Conservation (phyloP, 1,140 invertebrate species). For the Papilio aristodemus region DNA sequence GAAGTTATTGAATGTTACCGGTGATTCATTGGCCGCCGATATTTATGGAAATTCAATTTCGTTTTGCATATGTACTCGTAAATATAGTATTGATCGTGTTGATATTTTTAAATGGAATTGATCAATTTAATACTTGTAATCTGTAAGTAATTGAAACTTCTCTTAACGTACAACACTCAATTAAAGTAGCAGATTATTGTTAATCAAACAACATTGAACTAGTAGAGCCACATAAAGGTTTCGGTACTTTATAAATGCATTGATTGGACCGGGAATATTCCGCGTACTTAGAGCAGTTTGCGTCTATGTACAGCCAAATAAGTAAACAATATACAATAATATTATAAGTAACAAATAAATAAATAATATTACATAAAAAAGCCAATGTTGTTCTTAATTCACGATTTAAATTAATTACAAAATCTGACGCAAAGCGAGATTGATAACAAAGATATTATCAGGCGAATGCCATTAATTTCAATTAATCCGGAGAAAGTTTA, state of each 20-base stretch:
- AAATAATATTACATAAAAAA: not conserved
- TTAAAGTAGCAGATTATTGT: too few species aligned
- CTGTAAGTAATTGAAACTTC: not conserved
- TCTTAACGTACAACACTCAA: not conserved
- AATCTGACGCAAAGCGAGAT: constrained; percentile 9
- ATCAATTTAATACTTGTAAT: not conserved
- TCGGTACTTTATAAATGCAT: too few species aligned
- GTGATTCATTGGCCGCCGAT: not conserved
- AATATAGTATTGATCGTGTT: not conserved
- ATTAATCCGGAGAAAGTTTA: constrained; percentile 25
- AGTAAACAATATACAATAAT: too few species aligned
- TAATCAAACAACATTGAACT: too few species aligned
- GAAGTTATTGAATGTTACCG: constrained; percentile 11
- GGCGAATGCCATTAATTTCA: constrained; percentile 1
- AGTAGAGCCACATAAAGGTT: too few species aligned
- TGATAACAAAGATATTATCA: constrained; percentile 12
- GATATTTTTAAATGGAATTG: not conserved
- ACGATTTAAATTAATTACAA: not conserved
- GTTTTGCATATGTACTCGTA: constrained; percentile 15
- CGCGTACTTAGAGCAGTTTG: too few species aligned
- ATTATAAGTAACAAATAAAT: too few species aligned
- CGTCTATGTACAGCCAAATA: too few species aligned
- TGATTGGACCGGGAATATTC: too few species aligned
- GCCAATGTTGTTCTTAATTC: not conserved
- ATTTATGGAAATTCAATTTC: constrained; percentile 26